Evolutionary conservation across 30 jellyfish, hydroid and myxozoan species (phyloP).

Genomic region (Morbakka virulenta): DNA sequence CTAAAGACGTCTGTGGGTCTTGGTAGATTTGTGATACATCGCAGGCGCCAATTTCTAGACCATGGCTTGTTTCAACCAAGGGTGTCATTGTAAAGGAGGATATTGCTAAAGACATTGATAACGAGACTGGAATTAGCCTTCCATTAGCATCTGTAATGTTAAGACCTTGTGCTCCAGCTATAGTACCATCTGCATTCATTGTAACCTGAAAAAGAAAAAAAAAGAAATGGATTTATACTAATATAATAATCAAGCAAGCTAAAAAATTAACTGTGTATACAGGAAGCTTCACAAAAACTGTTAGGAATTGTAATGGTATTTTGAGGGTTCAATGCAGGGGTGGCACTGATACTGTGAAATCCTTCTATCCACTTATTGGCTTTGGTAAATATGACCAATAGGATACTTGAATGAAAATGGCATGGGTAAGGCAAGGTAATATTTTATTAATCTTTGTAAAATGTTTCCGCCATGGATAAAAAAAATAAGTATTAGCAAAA

Average conservation of each 20-base stretch:
- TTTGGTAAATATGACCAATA: too few relatives aligned
- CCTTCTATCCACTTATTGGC: too few relatives aligned
- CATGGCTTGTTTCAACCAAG: background rate
- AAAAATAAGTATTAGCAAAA: too few relatives aligned
- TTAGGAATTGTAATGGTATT: too few relatives aligned
- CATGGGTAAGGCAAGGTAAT: too few relatives aligned
- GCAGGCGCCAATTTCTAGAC: background rate
- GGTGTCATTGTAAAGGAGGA: slow-evolving; percentile 46
- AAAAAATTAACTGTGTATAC: too few relatives aligned
- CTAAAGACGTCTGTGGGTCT: background rate
- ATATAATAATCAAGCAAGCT: background rate
- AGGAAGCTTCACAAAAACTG: too few relatives aligned
- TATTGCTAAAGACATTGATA: slow-evolving; percentile 78
- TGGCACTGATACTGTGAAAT: too few relatives aligned
- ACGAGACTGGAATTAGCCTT: slow-evolving; percentile 87
- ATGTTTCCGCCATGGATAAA: too few relatives aligned
- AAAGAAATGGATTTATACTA: background rate
- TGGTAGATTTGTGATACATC: background rate
- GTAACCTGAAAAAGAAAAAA: slow-evolving; percentile 68
- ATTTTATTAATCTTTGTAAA: too few relatives aligned
- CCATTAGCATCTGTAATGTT: slow-evolving; percentile 89
- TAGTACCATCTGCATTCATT: slow-evolving; percentile 96
- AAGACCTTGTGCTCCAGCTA: slow-evolving; percentile 98
- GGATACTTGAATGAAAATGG: too few relatives aligned
- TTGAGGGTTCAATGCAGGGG: too few relatives aligned